These are phyloP conservation scores for Hydropsyche betteni DNA, from an alignment of 2,888 invertebrate species.

Conservation along the genomic window DNA sequence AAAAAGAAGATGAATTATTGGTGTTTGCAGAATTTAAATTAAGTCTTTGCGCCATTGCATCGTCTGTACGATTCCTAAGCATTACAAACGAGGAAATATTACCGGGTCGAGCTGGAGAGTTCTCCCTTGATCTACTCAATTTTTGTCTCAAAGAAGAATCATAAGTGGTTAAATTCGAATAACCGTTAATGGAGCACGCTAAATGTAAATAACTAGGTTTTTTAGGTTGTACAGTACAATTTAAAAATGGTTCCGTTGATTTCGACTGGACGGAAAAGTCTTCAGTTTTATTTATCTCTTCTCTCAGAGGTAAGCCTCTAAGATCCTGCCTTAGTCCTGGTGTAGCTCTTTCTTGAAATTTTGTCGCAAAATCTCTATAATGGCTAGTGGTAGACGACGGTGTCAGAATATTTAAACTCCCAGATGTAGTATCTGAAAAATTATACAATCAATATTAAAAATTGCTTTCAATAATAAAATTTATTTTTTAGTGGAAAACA, in stretches of 20 bases:
- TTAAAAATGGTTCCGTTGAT: slow-evolving; percentile 55
- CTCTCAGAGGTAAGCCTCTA: slow-evolving; percentile 53
- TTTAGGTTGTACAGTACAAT: slow-evolving; percentile 60
- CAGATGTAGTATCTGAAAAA: slow-evolving; percentile 68
- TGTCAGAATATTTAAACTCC: slow-evolving; percentile 70
- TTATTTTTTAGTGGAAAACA: no score
- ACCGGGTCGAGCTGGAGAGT: slow-evolving; percentile 74
- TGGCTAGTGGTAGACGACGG: slow-evolving; percentile 70
- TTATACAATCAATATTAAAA: not conserved
- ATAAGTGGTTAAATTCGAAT: slow-evolving; percentile 86
- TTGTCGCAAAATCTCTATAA: slow-evolving; percentile 68
- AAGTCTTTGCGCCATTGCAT: slow-evolving; percentile 62
- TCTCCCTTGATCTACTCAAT: slow-evolving; percentile 75
- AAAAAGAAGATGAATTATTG: slow-evolving; percentile 60
- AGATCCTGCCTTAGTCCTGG: slow-evolving; percentile 57
- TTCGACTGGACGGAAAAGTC: slow-evolving; percentile 24
- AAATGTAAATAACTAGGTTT: slow-evolving; percentile 89
- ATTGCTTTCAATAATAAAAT: not conserved
- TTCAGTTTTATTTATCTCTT: slow-evolving; percentile 19
- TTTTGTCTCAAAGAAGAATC: slow-evolving; percentile 82
- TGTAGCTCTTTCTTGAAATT: slow-evolving; percentile 67
- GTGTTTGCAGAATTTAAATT: slow-evolving; percentile 62
- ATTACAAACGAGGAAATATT: slow-evolving; percentile 59
- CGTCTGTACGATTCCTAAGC: slow-evolving; percentile 64
- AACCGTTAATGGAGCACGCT: slow-evolving; percentile 91